These are phyloP conservation scores for Ia io DNA, from an alignment of 2,113 vertebrate species.

Conservation along the genomic window DNA sequence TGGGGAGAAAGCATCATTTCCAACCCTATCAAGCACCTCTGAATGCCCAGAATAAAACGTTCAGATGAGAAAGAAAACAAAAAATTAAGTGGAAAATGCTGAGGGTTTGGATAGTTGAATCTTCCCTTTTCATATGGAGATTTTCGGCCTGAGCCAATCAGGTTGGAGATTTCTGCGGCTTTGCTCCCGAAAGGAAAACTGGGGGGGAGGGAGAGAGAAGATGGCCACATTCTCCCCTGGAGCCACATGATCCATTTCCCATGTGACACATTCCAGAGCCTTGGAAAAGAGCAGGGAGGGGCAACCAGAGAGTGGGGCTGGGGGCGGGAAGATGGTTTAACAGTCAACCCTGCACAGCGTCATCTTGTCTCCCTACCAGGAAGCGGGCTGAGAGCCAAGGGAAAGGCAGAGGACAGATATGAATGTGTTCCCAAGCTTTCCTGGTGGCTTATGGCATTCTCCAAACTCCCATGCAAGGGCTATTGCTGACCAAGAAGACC, in stretches of 20 bases:
- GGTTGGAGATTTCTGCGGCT: slow-evolving; percentile 49
- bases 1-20: neutral
- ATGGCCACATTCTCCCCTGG: neutral
- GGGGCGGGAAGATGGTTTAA: slow-evolving; percentile 71
- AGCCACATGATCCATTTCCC: slow-evolving; percentile 76
- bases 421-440: neutral
- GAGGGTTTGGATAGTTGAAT: neutral
- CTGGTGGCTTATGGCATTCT: neutral
- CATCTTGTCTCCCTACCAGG: slow-evolving; percentile 62
- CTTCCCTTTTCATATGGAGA: slow-evolving; percentile 70
- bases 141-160: slow-evolving; percentile 70
- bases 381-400: neutral
- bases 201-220: slow-evolving; percentile 65
- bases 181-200: slow-evolving; percentile 64
- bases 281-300: slow-evolving; percentile 56
- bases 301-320: slow-evolving; percentile 62
- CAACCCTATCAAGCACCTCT: neutral
- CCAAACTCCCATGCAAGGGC: neutral
- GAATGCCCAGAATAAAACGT: slow-evolving; percentile 2
- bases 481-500: slow-evolving; percentile 40
- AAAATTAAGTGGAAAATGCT: neutral
- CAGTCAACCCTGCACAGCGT: slow-evolving; percentile 58
- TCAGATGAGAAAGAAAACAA: neutral
- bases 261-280: slow-evolving; percentile 73
- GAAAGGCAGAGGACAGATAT: slow-evolving; percentile 30